Evolutionary conservation across 2,888 invertebrate genomes (phyloP), one percentile per base, ranked within the genome.

Genomic region (Heliconius cydno): DNA sequence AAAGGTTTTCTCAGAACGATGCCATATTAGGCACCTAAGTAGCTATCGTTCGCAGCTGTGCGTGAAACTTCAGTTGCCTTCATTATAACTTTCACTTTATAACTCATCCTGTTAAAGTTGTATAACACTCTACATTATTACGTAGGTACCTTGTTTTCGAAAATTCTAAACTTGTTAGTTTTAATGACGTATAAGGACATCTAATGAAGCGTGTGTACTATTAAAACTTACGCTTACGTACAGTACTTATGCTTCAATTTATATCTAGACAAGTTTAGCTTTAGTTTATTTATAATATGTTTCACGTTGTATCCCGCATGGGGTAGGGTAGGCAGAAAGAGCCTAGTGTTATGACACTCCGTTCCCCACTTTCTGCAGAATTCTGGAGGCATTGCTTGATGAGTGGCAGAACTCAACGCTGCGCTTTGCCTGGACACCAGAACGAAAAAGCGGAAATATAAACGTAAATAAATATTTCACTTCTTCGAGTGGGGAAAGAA

Each of bases 71-170:
- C 68, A 74, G 74, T 78, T 79, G 68, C 60, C 28, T 79, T 79
- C 74, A 79, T 79, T 79, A 79, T 75, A 79, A 79, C 78, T 79
- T 79, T 79, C 74, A 79, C 60, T 74, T 74, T 79, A 74, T 79
- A 74, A 68, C 78, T 79, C 74, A 79, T 75, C 78, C 67, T 68
- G 78, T 41, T 75, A 63, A 75, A 79, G 57, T 79, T 75, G 34
- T 63, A 30, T 30, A 19, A 79, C 71, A 78, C 74, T 60, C 28
- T 34, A 68, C 13, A 25, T 46, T 30, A 74, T 57, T 34, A 46
- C 60, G 74, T n/a, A 6, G 13, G 38, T 63, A 60, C 38, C 66
- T 60, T 73, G 34, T 73, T 66, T 41, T 65, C 22, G 28, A 66
- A 66, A 75, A 66, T 65, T 46, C 65, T 19, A 60, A 67, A 28